Evolutionary conservation across 2,113 vertebrate genomes (phyloP), one percentile per base, ranked within the genome.

Genomic region (Oryzias javanicus): DNA sequence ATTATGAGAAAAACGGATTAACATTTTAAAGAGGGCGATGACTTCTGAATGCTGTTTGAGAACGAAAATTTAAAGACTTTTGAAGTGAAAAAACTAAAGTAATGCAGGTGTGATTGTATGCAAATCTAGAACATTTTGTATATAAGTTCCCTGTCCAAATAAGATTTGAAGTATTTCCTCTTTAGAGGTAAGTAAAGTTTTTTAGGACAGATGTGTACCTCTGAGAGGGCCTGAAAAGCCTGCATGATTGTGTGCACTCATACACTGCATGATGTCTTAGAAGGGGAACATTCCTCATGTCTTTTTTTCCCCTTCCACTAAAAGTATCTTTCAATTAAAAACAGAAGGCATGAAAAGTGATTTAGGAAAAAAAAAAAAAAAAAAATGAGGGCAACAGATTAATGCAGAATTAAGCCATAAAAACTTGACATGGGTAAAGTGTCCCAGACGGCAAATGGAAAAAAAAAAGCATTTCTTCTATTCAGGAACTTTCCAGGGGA

Each of bases 251-350:
- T 77, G 82, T 72, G 68, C 68, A 81, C 80, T 87, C 76, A 80
- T 70, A 80, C 83, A 72, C 86, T 62, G 60, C 85, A 86, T 86
- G 86, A 88, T 69, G 80, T 78, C 89, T 81, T 74, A 78, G 80
- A 76, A 74, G 83, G 82, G 79, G 79, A 89, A 89, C 83, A 89
- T 90, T 91, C 86, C 70, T 86, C 20, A 42, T 42, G 66, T 75
- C 76, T 70, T 70, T 80, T 80, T 80, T 60, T n/a, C n/a, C 57
- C 35, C 63, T 76, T 64, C 64, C 58, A 78, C 70, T 63, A 81
- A 84, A 88, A 79, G 76, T 77, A 79, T 77, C 72, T 62, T 83
- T 85, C 75, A 80, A 77, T 86, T 84, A 79, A 53, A 84, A 86
- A 67, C 20, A 20, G 57, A 73, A 79, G 67, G 74, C 73, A 74